Base-by-base conservation (phyloP, 2,113 vertebrate species). In the Nothocercus julius region DNA sequence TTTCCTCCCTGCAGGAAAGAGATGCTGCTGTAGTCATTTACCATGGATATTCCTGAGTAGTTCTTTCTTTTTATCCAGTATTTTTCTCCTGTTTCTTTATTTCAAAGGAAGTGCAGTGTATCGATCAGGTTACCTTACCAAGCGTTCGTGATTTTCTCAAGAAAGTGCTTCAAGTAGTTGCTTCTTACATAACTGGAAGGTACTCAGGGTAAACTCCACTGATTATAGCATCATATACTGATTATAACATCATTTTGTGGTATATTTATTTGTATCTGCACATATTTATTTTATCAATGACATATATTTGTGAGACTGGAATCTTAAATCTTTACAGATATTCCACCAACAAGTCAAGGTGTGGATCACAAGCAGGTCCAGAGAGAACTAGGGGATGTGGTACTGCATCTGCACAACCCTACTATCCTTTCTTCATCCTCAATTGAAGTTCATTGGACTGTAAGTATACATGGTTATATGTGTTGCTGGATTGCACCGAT, bases 321-420 rank as follows among this genome's bases (percentile, higher is more conserved):
- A 97, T 96, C 69, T 96, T 89, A 87, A 62, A 82, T 96, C 44
- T 15, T 96, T 97, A 42, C 97, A 99, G 99, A 99, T 97, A 98
- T 99, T 88, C 98, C 98, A 16, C 99, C 99, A 42, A 99, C 99
- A 76, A 99, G 98, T 91, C 99, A 99, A 92, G 99, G 99, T 14
- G 99, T 99, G 91, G 99, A 99, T 97, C 99, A 99, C 95, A 99
- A 99, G 90, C 99, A 99, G 97, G 99, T 99, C 75, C 99, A 99
- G 93, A 98, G 98, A 88, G 99, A 99, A 72, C 92, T 99, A 67
- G 99, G 99, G 14, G 99, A 99, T 1, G 99, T 99, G 11, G 98
- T 99, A 36, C 97, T 99, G 66, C 99, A 99, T 95, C 98, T 99
- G 44, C 99, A 99, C 97, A 99, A 99, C 95, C 99, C 99, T 22